These are phyloP conservation scores for Chloropsis hardwickii DNA, from an alignment of 2,113 vertebrate species.

Conservation along the genomic window DNA sequence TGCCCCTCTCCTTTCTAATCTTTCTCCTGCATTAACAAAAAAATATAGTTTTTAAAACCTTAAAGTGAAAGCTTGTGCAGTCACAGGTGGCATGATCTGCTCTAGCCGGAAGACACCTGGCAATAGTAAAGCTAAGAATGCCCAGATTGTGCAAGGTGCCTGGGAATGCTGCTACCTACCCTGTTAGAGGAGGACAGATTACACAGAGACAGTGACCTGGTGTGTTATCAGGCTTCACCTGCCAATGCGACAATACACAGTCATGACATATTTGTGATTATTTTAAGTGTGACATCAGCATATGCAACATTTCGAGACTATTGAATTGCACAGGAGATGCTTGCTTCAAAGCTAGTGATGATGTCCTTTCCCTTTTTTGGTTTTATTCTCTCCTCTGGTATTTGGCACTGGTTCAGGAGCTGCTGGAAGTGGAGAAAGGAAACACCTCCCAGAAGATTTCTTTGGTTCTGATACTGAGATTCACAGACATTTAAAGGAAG, in stretches of 20 bases:
- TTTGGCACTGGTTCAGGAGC: neutral
- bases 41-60: neutral
- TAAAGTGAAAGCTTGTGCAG: neutral
- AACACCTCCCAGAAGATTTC: neutral
- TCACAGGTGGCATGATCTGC: neutral
- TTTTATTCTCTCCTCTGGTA: neutral
- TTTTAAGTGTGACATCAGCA: neutral
- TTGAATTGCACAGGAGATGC: neutral
- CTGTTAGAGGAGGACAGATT: neutral
- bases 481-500: conserved; percentile 10
- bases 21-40: neutral
- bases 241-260: neutral
- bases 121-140: neutral
- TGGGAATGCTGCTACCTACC: neutral
- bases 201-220: neutral
- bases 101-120: neutral
- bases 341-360: neutral
- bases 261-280: neutral
- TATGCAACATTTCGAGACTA: neutral
- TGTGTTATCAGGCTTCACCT: neutral
- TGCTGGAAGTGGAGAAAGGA: conserved; percentile 17
- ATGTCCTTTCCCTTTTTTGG: neutral
- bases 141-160: neutral
- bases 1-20: neutral
- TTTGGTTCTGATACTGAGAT: neutral